These are phyloP conservation scores for Drosophila yakuba DNA, from an alignment of 1,140 invertebrate species.

Conservation along the genomic window DNA sequence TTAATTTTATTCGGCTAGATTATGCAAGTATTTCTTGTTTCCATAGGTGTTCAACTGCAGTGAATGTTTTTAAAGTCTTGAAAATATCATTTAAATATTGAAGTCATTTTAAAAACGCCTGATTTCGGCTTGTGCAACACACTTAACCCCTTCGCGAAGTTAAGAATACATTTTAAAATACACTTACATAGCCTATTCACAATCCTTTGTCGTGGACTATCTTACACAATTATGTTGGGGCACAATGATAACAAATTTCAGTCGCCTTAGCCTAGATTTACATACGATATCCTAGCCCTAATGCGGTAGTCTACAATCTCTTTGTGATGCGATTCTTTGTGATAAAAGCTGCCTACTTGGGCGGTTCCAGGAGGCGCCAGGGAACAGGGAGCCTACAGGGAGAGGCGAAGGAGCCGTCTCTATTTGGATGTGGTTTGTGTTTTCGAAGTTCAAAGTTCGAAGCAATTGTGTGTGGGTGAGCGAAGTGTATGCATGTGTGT, in stretches of 20 bases:
- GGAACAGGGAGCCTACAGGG: conserved; percentile 6
- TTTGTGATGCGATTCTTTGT: neutral
- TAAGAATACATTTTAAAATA: conserved; percentile 4
- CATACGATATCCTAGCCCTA: conserved; percentile 2
- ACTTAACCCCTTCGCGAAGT: neutral
- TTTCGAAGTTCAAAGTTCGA: neutral
- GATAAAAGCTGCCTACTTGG: conserved; percentile 5
- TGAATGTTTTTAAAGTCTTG: too few species aligned
- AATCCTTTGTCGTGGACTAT: neutral
- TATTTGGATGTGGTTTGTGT: conserved; percentile 13
- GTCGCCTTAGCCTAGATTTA: neutral
- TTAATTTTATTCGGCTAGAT: neutral
- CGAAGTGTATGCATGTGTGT: conserved; percentile 6
- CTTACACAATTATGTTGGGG: neutral
- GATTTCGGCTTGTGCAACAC: too few species aligned
- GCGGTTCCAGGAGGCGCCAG: neutral
- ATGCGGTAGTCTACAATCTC: conserved; percentile 1
- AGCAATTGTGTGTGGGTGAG: conserved; percentile 14
- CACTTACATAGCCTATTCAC: neutral
- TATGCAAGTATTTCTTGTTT: too few species aligned
- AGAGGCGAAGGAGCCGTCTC: conserved; percentile 24
- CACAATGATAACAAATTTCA: neutral
- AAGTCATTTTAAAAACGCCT: too few species aligned
- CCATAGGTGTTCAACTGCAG: too few species aligned
- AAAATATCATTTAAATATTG: too few species aligned